Evolutionary conservation across 2,888 invertebrate species (phyloP), one percentile per base, ranked within the genome.

Genomic region (Pardosa pseudoannulata): DNA sequence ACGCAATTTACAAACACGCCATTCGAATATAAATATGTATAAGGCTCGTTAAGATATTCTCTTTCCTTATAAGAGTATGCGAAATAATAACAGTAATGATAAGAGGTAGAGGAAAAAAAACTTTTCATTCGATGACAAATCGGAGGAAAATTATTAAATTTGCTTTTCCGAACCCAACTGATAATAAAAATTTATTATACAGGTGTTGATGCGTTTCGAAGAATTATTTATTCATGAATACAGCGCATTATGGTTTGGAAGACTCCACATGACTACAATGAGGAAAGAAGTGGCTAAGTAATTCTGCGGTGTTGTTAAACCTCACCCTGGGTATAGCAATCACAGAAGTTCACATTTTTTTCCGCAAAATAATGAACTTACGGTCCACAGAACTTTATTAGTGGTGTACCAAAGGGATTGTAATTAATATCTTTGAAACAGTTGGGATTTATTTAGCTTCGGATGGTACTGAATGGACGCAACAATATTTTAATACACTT

Each of bases 1-100:
- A 80, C 50, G 73, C 67, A 73, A 80, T 80, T 80, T 80, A 80
- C 79, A 73, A 72, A 72, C 11, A 79, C 62, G 79, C 79, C 71
- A 65, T 11, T 71, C 23, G 79, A 73, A 80, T 73, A 80, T 80
- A 80, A 80, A 80, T 80, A 80, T 80, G 79, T 80, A 80, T 80
- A 80, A 80, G 73, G 13, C 67, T 80, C 79, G 79, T 80, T 80
- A 80, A 31, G 65, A 28, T n/a, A 29, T 80, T 65, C 50, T n/a
- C 46, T 41, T 41, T 19, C 16, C 29, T 39, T 64, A 64, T 62
- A 64, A 73, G n/a, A n/a, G 74, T 36, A 73, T 50, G 50, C 27
- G 65, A 80, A 80, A 72, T 80, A 73, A 80, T 73, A 80, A 73
- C 72, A 73, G 29, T 73, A 31, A 65, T 46, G 50, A 27, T 23